Percentiles rank a stretch among this genome's conserved stretches.
phyloP scores from a whole-genome alignment of 1,140 invertebrate species.

The Zaprionus tsacasi region DNA sequence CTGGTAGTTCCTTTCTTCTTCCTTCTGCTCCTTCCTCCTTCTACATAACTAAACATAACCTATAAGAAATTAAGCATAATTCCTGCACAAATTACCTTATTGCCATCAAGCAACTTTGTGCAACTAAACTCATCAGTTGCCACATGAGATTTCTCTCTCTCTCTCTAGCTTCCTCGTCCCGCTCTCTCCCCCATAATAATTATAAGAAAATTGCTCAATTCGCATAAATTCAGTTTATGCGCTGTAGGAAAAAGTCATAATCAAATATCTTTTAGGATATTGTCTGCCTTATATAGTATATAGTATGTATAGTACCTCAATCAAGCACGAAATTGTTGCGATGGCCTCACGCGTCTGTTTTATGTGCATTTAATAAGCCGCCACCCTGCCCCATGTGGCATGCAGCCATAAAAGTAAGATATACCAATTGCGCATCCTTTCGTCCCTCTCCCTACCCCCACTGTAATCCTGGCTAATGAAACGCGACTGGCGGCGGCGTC shows the following conservation, averaged over 20 bases:
- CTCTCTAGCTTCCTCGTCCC: not conserved
- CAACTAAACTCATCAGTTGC: not conserved
- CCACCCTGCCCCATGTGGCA: not conserved
- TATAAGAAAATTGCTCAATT: not conserved
- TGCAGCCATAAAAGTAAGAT: conserved; percentile 39
- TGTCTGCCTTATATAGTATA: not conserved
- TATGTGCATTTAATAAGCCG: conserved; percentile 37
- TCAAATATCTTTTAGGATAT: not conserved
- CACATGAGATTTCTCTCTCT: not conserved
- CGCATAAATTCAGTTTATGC: conserved; percentile 2
- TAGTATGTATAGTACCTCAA: conserved; percentile 4
- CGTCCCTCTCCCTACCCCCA: not conserved
- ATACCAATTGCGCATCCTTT: conserved; percentile 18
- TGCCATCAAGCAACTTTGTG: not conserved
- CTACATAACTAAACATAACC: not conserved
- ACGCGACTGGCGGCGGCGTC: conserved; percentile 31
- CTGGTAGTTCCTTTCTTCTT: too few species aligned
- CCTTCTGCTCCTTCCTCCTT: too few species aligned
- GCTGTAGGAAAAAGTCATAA: not conserved
- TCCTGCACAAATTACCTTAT: not conserved
- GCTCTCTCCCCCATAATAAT: not conserved
- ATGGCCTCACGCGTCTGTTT: conserved; percentile 16
- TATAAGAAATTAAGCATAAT: not conserved
- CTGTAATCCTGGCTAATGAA: conserved; percentile 69
- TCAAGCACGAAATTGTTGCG: not conserved